A percentile compares a stretch with the other conserved stretches of the same genome.
Conservation (phyloP, 2,888 invertebrate genomes). For the Marronus borbonicus region DNA sequence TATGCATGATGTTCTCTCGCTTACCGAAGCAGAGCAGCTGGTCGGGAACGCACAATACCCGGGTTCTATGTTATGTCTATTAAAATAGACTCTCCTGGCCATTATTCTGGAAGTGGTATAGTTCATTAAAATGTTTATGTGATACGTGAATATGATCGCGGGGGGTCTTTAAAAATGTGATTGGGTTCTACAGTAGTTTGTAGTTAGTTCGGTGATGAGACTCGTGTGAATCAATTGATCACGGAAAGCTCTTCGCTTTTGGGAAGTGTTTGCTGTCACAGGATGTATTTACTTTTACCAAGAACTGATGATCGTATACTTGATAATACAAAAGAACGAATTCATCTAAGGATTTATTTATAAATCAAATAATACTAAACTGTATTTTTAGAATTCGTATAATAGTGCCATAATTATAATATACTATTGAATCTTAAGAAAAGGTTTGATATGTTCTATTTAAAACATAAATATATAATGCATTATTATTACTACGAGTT, state of each 20-base stretch:
- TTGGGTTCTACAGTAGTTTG: constrained; percentile 55
- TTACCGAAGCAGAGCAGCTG: constrained; percentile 64
- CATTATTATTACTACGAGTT: background rate
- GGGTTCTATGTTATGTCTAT: constrained; percentile 68
- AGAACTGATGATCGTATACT: constrained; percentile 19
- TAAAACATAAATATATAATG: background rate
- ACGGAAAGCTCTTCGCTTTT: constrained; percentile 33
- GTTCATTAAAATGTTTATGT: constrained; percentile 70
- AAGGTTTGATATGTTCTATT: background rate
- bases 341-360: constrained; percentile 1
- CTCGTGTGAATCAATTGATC: constrained; percentile 56
- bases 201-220: constrained; percentile 53
- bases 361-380: constrained; percentile 17
- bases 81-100: constrained; percentile 68
- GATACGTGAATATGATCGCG: constrained; percentile 65
- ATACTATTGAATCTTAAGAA: background rate
- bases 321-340: constrained; percentile 10
- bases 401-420: background rate
- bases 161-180: constrained; percentile 62
- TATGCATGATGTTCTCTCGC: constrained; percentile 57
- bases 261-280: constrained; percentile 30
- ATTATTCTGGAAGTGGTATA: constrained; percentile 68
- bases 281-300: constrained; percentile 30
- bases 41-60: constrained; percentile 65
- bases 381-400: constrained; percentile 11